Conservation (phyloP, 2,797 vertebrate species). For the Neostethus bicornis region DNA sequence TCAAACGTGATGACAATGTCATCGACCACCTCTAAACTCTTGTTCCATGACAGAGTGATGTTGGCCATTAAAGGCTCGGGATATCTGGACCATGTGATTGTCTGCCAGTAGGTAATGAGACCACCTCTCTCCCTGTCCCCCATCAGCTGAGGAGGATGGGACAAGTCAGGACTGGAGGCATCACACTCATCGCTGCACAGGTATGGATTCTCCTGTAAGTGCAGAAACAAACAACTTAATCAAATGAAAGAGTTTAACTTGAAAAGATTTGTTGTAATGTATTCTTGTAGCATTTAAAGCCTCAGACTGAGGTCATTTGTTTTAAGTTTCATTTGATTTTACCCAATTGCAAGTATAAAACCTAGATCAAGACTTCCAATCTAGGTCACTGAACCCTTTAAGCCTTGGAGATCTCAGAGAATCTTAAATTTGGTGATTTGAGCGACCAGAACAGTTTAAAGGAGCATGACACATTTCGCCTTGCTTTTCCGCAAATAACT, state of each 20-base stretch:
- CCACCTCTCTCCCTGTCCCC: conserved; percentile 91
- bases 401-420: neutral
- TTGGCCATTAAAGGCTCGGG: conserved; percentile 93
- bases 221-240: neutral
- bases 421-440: too few relatives aligned
- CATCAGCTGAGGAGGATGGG: conserved; percentile 96
- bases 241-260: too few relatives aligned
- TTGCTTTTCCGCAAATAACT: neutral
- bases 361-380: too few relatives aligned
- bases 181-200: conserved; percentile 98
- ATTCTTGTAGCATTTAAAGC: too few relatives aligned
- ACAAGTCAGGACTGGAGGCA: conserved; percentile 90
- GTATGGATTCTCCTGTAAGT: conserved; percentile 90
- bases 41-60: conserved; percentile 96
- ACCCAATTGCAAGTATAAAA: too few relatives aligned
- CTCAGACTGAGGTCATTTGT: too few relatives aligned
- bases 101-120: conserved; percentile 96
- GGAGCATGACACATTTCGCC: too few relatives aligned
- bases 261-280: too few relatives aligned
- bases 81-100: conserved; percentile 92
- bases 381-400: neutral
- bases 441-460: too few relatives aligned
- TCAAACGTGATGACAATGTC: conserved; percentile 95
- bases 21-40: conserved; percentile 94
- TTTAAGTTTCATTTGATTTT: too few relatives aligned